Base-by-base conservation (phyloP, 2,888 invertebrate species). In the Mesorhabditis spiculigera region DNA sequence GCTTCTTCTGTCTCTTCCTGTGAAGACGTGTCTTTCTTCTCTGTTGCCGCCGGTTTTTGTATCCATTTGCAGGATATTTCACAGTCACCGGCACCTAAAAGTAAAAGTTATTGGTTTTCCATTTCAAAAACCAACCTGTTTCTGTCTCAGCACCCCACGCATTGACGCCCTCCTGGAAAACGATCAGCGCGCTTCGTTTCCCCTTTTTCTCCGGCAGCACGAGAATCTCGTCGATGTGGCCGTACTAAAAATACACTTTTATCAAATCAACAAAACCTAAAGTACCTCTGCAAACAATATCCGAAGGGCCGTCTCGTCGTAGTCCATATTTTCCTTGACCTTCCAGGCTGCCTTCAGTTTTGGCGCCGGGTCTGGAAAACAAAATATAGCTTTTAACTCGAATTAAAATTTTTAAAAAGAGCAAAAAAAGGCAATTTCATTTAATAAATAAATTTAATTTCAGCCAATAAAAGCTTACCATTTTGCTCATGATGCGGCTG, bases 141-240 rank as follows among this genome's bases (percentile, higher is more conserved):
- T 75, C 75, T 0, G 68, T 66, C 62, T 75, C 75, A 43, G 75
- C 75, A 63, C 75, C 75, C 75, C 75, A 75, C 5, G 72, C 68
- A 41, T 75, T 71, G 8, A 50, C 63, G 50, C 69, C 75, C 13
- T 67, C 43, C 13, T 69, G 71, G 58, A 70, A 75, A 28, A 73
- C 75, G 44, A 75, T 63, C 4, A 75, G 66, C 5, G 68, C 67
- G 58, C 68, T 73, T 45, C 69, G 43, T 10, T 69, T 64, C 1
- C 68, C 68, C n/a, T 75, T 72, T 43, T 70, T 71, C 4, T 43
- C 45, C 10, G 68, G 71, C 1, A 68, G 68, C 43, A 71, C 65
- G 1, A 72, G 69, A 8, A 75, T 67, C 45, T 67, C 45, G 10
- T 68, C 67, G 4, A 75, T 69, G 16, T 45, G 63, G 4, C 75